These are phyloP conservation scores for Hydrozoanthus tunicans DNA, from an alignment of 64 coral and sea anemone genomes.

Conservation along the genomic window DNA sequence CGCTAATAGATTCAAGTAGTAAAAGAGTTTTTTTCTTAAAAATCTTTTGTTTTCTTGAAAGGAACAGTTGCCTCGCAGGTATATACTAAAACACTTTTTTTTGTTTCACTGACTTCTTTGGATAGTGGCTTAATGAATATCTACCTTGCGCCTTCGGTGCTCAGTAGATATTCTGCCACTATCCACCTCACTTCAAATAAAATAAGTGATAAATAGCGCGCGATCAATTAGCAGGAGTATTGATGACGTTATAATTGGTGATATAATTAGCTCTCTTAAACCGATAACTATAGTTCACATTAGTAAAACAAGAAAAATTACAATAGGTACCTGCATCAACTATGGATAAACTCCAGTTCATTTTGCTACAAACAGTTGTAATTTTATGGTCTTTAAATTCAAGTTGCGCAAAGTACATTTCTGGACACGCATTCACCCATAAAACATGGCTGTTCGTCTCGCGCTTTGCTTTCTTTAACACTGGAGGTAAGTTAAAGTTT, in stretches of 20 bases:
- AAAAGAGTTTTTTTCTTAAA: too few species aligned
- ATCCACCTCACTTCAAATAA: too few species aligned
- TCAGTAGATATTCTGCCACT: too few species aligned
- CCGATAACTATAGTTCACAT: background rate
- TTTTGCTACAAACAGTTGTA: constrained; percentile 5
- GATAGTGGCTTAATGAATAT: too few species aligned
- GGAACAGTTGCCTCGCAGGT: too few species aligned
- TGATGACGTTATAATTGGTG: constrained; percentile 20
- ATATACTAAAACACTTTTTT: too few species aligned
- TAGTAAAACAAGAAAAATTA: background rate
- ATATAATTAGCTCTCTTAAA: background rate
- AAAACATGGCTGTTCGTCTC: constrained; percentile 57
- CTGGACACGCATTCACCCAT: constrained; percentile 36
- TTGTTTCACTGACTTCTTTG: too few species aligned
- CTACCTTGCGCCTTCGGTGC: too few species aligned
- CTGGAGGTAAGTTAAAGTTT: constrained; percentile 53
- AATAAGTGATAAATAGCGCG: background rate
- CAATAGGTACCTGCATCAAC: background rate
- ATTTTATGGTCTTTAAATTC: background rate
- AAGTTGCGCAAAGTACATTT: constrained; percentile 44
- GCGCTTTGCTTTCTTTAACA: constrained; percentile 62
- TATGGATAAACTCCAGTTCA: background rate
- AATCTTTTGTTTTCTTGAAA: too few species aligned
- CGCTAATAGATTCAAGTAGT: too few species aligned
- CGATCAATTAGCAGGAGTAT: constrained; percentile 8